Percentiles rank a stretch among this genome's conserved stretches.
These are phyloP conservation scores for Hapalemur alaotrensis DNA, from an alignment of 2,797 vertebrate genomes.

Conservation along the genomic window DNA sequence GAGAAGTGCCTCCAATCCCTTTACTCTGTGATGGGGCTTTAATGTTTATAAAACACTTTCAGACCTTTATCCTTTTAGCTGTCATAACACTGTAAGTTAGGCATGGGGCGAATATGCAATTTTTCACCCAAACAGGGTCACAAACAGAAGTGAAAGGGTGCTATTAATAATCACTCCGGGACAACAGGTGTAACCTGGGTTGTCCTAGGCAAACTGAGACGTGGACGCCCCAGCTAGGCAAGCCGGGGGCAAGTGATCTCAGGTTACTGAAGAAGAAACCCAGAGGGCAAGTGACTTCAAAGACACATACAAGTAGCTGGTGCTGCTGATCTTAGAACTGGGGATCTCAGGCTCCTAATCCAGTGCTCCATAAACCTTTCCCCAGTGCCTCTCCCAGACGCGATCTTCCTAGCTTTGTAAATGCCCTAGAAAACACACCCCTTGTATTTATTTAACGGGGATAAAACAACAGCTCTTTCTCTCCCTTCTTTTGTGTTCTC, in stretches of 20 bases:
- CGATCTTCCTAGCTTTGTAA: background rate
- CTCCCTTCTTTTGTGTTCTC: background rate
- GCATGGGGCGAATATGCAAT: background rate
- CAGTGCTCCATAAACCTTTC: background rate
- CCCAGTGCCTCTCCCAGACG: accelerated
- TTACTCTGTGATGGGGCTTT: background rate
- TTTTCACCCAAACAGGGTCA: conserved; percentile 26
- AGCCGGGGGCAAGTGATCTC: background rate
- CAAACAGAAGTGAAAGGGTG: conserved; percentile 36
- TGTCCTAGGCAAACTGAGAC: background rate
- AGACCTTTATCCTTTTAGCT: background rate
- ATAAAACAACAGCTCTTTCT: background rate
- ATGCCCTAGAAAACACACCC: background rate
- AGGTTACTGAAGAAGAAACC: background rate
- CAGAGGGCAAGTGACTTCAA: background rate
- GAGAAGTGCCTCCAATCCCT: background rate
- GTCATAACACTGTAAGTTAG: background rate
- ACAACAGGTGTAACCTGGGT: conserved; percentile 25
- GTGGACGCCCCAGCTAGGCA: background rate
- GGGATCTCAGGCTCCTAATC: background rate
- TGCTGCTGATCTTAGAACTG: background rate
- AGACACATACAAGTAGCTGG: background rate
- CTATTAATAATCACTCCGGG: conserved; percentile 40
- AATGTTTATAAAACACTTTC: background rate
- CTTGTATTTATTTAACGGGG: background rate